These are phyloP conservation scores for Echinometra lucunter DNA, from an alignment of 53 echinoderm and acorn worm genomes.

Conservation along the genomic window DNA sequence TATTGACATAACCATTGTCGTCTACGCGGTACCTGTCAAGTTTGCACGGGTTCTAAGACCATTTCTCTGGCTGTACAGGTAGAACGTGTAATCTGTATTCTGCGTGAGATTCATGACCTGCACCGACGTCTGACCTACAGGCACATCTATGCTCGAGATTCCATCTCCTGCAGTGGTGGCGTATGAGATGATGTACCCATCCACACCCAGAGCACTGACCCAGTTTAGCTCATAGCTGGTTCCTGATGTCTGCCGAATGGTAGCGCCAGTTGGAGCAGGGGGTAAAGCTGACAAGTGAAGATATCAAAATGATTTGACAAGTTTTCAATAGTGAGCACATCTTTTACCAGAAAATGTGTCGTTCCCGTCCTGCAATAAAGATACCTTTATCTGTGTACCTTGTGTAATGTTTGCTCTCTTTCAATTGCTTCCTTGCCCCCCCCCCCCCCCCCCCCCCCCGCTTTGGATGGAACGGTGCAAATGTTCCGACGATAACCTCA, in stretches of 20 bases:
- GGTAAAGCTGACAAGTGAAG: background rate
- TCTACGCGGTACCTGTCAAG: too few species aligned
- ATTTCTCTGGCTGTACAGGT: constrained; percentile 60
- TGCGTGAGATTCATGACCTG: background rate
- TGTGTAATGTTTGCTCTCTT: too few species aligned
- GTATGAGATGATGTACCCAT: constrained; percentile 47
- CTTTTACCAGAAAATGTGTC: too few species aligned
- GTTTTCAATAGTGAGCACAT: too few species aligned
- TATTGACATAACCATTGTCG: too few species aligned
- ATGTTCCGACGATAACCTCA: too few species aligned
- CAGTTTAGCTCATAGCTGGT: constrained; percentile 31
- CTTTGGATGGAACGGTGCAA: too few species aligned
- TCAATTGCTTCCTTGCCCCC: too few species aligned
- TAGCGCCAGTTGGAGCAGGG: constrained; percentile 38
- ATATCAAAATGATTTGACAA: background rate
- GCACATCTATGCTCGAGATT: background rate
- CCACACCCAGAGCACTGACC: constrained; percentile 3
- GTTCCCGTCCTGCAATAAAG: too few species aligned
- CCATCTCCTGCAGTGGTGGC: background rate
- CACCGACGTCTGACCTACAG: background rate
- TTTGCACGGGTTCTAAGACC: constrained; percentile 31
- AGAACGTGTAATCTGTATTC: constrained; percentile 20
- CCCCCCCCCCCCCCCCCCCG: too few species aligned
- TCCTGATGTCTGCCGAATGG: background rate
- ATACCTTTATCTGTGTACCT: too few species aligned